A percentile compares a stretch with the other conserved stretches of the same genome.
These are phyloP conservation scores for Timandra comae DNA, from an alignment of 2,888 invertebrate genomes.

Conservation along the genomic window DNA sequence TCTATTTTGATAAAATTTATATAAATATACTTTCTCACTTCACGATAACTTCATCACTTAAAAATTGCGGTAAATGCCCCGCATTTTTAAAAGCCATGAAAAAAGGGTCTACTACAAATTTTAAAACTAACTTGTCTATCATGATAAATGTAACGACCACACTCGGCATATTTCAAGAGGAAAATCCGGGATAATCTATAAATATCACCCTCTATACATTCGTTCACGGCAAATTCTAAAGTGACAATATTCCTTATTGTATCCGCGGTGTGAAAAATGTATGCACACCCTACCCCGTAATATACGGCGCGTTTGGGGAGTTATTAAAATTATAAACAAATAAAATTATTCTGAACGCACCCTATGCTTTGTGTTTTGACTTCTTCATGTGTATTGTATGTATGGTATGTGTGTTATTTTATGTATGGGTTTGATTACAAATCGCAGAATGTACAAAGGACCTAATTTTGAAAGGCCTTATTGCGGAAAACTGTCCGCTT, in stretches of 20 bases:
- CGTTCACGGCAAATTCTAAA: conserved; percentile 57
- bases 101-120: too few relatives aligned
- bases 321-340: conserved; percentile 76
- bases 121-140: neutral
- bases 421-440: too few relatives aligned
- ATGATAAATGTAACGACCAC: conserved; percentile 40
- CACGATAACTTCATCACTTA: too few relatives aligned
- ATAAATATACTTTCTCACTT: too few relatives aligned
- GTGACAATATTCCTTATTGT: conserved; percentile 70
- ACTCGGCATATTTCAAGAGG: conserved; percentile 54
- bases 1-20: too few relatives aligned
- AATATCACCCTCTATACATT: conserved; percentile 59
- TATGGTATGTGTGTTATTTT: conserved; percentile 15
- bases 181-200: conserved; percentile 72
- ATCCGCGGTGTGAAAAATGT: conserved; percentile 60
- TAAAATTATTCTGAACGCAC: conserved; percentile 66
- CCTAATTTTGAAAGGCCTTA: too few relatives aligned
- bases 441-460: too few relatives aligned
- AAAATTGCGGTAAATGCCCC: too few relatives aligned
- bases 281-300: conserved; percentile 53
- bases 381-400: conserved; percentile 39
- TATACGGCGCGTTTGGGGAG: conserved; percentile 52
- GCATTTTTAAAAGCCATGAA: too few relatives aligned
- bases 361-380: conserved; percentile 47
- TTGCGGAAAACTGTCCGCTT: too few relatives aligned